Percentiles rank a stretch among this genome's conserved stretches.
Conservation (phyloP, 2,797 vertebrate species). For the Oreochromis mossambicus region DNA sequence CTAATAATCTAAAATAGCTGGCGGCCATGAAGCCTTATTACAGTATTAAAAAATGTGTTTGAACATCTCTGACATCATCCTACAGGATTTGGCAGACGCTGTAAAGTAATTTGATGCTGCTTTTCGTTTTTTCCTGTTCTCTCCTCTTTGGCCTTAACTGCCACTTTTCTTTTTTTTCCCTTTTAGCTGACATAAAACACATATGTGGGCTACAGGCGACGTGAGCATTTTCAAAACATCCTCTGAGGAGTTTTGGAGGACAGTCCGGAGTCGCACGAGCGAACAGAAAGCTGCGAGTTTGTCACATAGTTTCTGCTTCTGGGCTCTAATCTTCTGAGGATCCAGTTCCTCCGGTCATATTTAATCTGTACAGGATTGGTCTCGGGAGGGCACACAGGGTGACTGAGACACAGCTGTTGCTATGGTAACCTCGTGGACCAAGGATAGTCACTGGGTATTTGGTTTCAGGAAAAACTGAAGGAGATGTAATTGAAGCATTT, state of each 20-base stretch:
- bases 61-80: conserved; percentile 16
- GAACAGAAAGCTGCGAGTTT: background rate
- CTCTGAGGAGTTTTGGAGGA: background rate
- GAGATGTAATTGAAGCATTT: conserved; percentile 14
- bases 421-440: conserved; percentile 31
- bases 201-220: background rate
- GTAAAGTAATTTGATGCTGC: background rate
- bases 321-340: conserved; percentile 27
- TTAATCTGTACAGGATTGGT: conserved; percentile 53
- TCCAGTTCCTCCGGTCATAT: conserved; percentile 35
- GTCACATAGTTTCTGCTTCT: conserved; percentile 16
- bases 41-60: background rate
- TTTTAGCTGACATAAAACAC: conserved; percentile 6
- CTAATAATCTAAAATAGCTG: background rate
- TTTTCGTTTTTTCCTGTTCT: background rate
- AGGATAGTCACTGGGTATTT: conserved; percentile 20
- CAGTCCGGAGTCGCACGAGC: background rate
- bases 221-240: background rate
- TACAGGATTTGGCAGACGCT: background rate
- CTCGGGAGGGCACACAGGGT: background rate
- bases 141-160: background rate
- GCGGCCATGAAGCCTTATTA: background rate
- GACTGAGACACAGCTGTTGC: conserved; percentile 43
- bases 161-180: background rate
- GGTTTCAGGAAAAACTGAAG: conserved; percentile 3